phyloP scores from a whole-genome alignment of 2,113 vertebrate species.

The Cariama cristata region DNA sequence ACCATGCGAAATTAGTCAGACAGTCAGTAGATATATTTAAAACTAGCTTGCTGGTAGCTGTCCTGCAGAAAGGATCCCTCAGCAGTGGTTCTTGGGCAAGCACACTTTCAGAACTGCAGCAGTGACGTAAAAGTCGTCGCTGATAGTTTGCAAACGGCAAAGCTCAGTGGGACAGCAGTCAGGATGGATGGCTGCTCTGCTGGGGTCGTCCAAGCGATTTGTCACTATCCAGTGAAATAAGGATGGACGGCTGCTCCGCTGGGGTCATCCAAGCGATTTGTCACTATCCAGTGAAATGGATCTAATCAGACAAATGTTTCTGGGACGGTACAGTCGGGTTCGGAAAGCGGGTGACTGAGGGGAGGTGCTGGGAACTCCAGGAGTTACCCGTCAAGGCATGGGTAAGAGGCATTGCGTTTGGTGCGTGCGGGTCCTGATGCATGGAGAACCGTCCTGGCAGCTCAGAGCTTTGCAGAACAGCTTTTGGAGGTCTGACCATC shows the following conservation, averaged over 20 bases:
- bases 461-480: not conserved
- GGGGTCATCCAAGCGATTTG: not conserved
- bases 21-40: not conserved
- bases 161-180: not conserved
- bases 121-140: accelerated
- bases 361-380: not conserved
- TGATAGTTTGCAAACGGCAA: not conserved
- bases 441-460: not conserved
- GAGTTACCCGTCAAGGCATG: no score
- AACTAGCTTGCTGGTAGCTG: not conserved
- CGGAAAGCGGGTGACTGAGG: not conserved
- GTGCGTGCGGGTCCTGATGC: no score
- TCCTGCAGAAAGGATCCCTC: not conserved
- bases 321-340: not conserved
- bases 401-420: not conserved
- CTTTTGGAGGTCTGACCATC: not conserved
- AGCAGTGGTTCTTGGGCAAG: not conserved
- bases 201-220: not conserved
- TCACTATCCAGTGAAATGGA: no score
- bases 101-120: not conserved
- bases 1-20: not conserved
- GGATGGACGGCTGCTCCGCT: not conserved
- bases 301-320: not conserved
- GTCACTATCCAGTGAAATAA: no score
- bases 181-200: not conserved